Percentiles rank a stretch among this genome's conserved stretches.
Evolutionary conservation across 2,113 vertebrate species (phyloP).

Genomic region (Rallus limicola): DNA sequence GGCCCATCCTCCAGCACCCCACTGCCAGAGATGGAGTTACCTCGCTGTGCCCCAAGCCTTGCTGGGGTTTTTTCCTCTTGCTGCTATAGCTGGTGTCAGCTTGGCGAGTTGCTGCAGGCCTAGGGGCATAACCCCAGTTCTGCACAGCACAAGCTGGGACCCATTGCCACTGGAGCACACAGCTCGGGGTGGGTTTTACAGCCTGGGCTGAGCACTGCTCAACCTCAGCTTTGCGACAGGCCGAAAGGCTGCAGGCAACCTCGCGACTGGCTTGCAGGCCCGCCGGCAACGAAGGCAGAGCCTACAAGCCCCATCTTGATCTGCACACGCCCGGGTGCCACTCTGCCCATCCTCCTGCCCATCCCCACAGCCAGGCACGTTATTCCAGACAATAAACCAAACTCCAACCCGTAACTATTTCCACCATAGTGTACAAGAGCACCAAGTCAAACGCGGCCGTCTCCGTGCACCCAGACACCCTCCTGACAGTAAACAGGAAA

Average conservation of each 20-base stretch:
- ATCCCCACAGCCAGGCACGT: background rate
- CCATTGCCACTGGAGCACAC: background rate
- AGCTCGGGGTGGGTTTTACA: background rate
- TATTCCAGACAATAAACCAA: background rate
- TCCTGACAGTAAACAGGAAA: background rate
- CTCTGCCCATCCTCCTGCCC: background rate
- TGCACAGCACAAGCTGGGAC: background rate
- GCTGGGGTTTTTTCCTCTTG: background rate
- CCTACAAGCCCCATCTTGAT: background rate
- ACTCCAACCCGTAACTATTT: background rate
- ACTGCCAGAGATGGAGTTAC: background rate
- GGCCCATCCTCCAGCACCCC: background rate
- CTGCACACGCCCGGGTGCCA: fast-evolving
- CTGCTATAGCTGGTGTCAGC: background rate
- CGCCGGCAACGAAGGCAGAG: background rate
- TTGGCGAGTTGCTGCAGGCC: background rate
- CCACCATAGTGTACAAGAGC: background rate
- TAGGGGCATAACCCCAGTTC: background rate
- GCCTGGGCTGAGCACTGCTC: background rate
- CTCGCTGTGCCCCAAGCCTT: background rate
- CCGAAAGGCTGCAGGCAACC: background rate
- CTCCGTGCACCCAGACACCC: background rate
- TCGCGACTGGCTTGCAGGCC: fast-evolving
- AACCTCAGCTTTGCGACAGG: background rate
- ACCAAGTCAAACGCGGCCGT: background rate